Evolutionary conservation across 37 sponge, comb jelly and placozoan genomes (phyloP).

Genomic region (Aphrocallistes beatrix): DNA sequence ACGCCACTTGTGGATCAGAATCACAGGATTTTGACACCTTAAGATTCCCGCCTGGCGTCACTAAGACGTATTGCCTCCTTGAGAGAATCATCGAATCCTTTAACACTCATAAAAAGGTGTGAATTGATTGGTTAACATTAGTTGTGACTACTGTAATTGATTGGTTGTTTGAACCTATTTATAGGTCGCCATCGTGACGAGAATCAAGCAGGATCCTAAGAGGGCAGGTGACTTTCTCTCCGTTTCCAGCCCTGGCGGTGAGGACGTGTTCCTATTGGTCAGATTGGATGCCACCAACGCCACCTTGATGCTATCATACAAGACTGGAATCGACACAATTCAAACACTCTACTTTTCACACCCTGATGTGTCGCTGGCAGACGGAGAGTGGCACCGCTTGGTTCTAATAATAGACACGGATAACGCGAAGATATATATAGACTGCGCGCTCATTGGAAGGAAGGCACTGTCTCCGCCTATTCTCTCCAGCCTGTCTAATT

Average conservation of each 20-base stretch:
- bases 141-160: not conserved
- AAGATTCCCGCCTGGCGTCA: not conserved
- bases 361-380: not conserved
- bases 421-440: not conserved
- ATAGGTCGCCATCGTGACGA: not conserved
- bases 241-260: not conserved
- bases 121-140: too few relatives aligned
- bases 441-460: not conserved
- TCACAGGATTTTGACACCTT: not conserved
- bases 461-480: not conserved
- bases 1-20: not conserved
- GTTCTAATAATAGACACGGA: not conserved
- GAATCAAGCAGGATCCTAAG: not conserved
- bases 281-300: not conserved
- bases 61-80: not conserved
- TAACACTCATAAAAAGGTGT: not conserved
- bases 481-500: not conserved
- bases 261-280: not conserved
- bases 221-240: not conserved
- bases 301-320: not conserved
- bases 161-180: not conserved
- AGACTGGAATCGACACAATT: not conserved
- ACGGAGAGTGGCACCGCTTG: not conserved
- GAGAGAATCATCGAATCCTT: not conserved
- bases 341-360: not conserved